Base-by-base conservation (phyloP, 2,888 invertebrate genomes). In the Clistopyga incitator region DNA sequence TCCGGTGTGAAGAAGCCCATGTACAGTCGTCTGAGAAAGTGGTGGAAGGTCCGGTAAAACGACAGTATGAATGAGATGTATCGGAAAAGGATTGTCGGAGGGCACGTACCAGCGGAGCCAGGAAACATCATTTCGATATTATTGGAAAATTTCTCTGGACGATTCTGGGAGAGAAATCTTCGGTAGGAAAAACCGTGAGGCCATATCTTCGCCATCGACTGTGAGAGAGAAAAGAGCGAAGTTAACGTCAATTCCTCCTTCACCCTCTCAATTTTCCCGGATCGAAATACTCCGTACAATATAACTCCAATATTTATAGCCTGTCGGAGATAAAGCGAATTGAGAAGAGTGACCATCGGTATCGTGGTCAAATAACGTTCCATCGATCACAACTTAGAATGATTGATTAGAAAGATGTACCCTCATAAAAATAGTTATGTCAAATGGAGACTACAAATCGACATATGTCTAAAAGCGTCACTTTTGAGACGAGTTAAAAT, bases 81-180 rank as follows among this genome's bases (percentile, higher is more conserved):
- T 82, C 74, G 70, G 25, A 70, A 78, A 74, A 70, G 47, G 45
- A 82, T 82, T 61, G 67, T 78, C 74, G 47, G 38, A 34, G 47
- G 18, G 20, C 64, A 15, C 56, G 70, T 78, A 52, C 29, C 20
- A n/a, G 64, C 45, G 18, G 34, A 61, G 67, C 50, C 54, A 75
- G 64, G 74, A 68, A 68, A 78, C 74, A 82, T 82, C 61, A 78
- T 82, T 82, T 78, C 61, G 50, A 74, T 82, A 64, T 74, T 82
- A 82, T 78, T 78, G 82, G 82, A 82, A 74, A 82, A 82, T 78
- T 78, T 68, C 65, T 54, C 8, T 20, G 64, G 42, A 74, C 74
- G 74, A 71, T 77, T 82, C 20, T 29, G 56, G 10, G 20, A n/a
- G 8, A 15, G 59, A 23, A 50, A 34, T 13, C 34, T 56, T 20